These are phyloP conservation scores for Druceiella hillmani DNA, from an alignment of 2,888 invertebrate genomes.

Conservation along the genomic window DNA sequence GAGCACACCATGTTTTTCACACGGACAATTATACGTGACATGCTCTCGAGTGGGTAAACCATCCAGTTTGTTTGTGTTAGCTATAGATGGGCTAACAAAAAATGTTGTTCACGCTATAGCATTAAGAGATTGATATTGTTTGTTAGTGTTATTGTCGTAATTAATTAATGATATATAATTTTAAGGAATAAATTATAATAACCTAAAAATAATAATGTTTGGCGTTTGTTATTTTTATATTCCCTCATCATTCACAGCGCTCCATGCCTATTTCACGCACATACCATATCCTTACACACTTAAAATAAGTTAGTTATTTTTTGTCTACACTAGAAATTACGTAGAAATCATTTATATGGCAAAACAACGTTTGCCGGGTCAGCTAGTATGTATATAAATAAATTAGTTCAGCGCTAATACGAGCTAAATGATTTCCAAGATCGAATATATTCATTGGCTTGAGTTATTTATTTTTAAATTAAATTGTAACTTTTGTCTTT, in stretches of 20 bases:
- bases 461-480: too few relatives aligned
- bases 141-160: slow-evolving; percentile 3
- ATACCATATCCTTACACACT: slow-evolving; percentile 10
- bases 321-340: slow-evolving; percentile 6
- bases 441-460: too few relatives aligned
- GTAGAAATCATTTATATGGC: slow-evolving; percentile 4
- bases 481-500: too few relatives aligned
- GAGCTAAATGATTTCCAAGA: too few relatives aligned
- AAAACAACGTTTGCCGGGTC: slow-evolving; percentile 7
- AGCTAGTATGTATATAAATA: slow-evolving; percentile 3
- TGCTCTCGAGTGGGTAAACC: too few relatives aligned
- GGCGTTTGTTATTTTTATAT: slow-evolving; percentile 10
- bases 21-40: too few relatives aligned
- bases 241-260: slow-evolving; percentile 9
- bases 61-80: too few relatives aligned
- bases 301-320: slow-evolving; percentile 8
- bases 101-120: slow-evolving; percentile 11
- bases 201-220: slow-evolving; percentile 7
- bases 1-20: too few relatives aligned
- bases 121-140: slow-evolving; percentile 10
- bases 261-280: slow-evolving; percentile 6
- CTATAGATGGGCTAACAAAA: too few relatives aligned
- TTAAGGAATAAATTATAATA: too few relatives aligned
- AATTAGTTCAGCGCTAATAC: slow-evolving; percentile 4
- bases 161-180: slow-evolving; percentile 2